These are phyloP conservation scores for Ostrea edulis DNA, from an alignment of 1,140 invertebrate genomes.

Conservation along the genomic window DNA sequence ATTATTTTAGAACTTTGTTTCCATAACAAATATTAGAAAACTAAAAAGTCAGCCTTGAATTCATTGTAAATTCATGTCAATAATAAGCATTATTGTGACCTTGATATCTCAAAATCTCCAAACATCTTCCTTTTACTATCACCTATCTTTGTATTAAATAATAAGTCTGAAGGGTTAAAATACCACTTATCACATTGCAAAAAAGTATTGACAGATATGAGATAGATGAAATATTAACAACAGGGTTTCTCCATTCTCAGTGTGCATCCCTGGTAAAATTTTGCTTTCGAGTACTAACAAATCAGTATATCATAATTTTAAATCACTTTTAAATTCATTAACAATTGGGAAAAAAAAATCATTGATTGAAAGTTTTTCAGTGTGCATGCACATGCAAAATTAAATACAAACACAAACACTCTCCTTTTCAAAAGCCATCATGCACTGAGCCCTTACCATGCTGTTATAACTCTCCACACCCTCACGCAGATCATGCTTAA, in stretches of 20 bases:
- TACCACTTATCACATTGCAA: no score
- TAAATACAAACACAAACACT: neutral
- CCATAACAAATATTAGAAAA: neutral
- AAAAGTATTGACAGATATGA: no score
- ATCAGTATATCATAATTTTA: neutral
- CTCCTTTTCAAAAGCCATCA: neutral
- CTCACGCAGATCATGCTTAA: slow-evolving; percentile 53
- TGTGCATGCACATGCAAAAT: neutral
- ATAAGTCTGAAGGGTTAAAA: no score
- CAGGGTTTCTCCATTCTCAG: no score
- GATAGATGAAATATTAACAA: no score
- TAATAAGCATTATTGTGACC: no score
- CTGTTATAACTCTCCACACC: slow-evolving; percentile 58
- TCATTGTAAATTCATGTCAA: no score
- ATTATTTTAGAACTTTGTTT: neutral
- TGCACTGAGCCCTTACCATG: slow-evolving; percentile 52
- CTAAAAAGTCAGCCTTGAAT: neutral
- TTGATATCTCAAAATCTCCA: no score
- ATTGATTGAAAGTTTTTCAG: neutral
- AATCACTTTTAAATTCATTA: neutral
- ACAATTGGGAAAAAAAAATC: neutral
- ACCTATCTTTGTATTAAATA: no score
- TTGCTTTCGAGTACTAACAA: neutral
- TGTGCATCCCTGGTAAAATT: neutral
- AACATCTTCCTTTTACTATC: no score